phyloP scores from a whole-genome alignment of 2,113 vertebrate genomes.

The Zeus faber region DNA sequence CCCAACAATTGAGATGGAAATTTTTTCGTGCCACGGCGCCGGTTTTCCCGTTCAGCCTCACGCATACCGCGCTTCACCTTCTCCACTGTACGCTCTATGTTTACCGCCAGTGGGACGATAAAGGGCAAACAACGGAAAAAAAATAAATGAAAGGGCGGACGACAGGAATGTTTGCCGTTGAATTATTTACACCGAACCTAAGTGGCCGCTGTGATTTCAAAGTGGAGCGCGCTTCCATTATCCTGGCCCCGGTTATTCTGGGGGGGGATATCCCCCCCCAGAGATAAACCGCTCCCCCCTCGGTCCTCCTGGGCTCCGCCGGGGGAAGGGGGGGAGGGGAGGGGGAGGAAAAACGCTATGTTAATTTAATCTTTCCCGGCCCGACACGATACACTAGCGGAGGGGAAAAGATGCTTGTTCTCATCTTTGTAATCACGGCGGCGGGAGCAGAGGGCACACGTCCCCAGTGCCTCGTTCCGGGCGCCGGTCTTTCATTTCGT shows the following conservation, averaged over 20 bases:
- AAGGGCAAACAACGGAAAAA: conserved; percentile 21
- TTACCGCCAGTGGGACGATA: no score
- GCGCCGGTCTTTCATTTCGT: conserved; percentile 98
- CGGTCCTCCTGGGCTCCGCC: conserved; percentile 1
- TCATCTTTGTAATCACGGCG: conserved; percentile 93
- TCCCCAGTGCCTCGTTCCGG: conserved; percentile 91
- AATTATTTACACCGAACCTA: conserved; percentile 59
- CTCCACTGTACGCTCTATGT: conserved; percentile 18
- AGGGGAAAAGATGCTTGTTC: conserved; percentile 79
- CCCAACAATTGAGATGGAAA: no score
- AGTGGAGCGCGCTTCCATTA: conserved; percentile 47
- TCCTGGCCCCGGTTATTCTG: conserved; percentile 35
- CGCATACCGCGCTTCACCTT: conserved; percentile 2
- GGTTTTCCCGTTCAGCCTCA: no score
- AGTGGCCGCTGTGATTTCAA: conserved; percentile 45
- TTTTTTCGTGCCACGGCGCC: no score
- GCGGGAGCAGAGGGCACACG: conserved; percentile 85
- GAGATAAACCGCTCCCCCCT: conserved; percentile 36
- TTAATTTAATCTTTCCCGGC: conserved; percentile 86
- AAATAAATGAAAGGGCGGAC: neutral
- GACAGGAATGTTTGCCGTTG: conserved; percentile 19
- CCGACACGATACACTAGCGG: conserved; percentile 63
- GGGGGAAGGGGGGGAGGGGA: no score
- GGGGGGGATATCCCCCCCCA: conserved; percentile 47
- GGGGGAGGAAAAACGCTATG: conserved; percentile 66